phyloP scores from a whole-genome alignment of 1,140 invertebrate genomes.

The Bombus polaris region DNA sequence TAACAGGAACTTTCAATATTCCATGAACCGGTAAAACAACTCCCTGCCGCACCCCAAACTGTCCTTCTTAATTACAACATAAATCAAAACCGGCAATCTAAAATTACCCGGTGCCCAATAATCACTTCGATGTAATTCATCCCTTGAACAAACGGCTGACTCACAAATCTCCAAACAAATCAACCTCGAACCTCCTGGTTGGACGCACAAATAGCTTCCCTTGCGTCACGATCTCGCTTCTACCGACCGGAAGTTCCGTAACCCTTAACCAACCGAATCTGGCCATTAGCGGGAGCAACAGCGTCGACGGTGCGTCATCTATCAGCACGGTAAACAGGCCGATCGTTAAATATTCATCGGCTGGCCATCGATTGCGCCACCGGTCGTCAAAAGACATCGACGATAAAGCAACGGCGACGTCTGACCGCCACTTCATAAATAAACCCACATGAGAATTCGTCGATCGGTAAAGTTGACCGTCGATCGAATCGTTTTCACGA shows the following conservation, averaged over 20 bases:
- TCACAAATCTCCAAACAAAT: conserved; percentile 15
- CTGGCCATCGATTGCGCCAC: not conserved
- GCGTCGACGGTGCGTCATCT: conserved; percentile 1
- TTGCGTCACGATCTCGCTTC: not conserved
- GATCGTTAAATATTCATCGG: conserved; percentile 25
- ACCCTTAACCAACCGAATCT: conserved; percentile 26
- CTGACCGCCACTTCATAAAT: not conserved
- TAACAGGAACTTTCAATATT: not conserved
- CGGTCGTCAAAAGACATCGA: not conserved
- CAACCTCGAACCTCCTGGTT: not conserved
- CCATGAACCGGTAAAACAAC: not conserved
- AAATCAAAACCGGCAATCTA: not conserved
- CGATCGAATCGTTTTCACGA: too few relatives aligned
- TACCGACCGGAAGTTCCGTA: not conserved
- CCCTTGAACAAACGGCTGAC: not conserved
- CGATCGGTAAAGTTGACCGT: too few relatives aligned
- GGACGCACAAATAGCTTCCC: not conserved
- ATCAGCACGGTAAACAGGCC: conserved; percentile 16
- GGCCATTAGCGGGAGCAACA: conserved; percentile 22
- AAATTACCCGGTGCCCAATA: not conserved
- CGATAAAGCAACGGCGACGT: not conserved
- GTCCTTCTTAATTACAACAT: not conserved
- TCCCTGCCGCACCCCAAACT: not conserved
- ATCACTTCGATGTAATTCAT: not conserved
- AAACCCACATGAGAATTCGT: too few relatives aligned